A percentile compares a stretch with the other conserved stretches of the same genome.
phyloP scores from a whole-genome alignment of 2,888 invertebrate species.

The Xestia xanthographa region DNA sequence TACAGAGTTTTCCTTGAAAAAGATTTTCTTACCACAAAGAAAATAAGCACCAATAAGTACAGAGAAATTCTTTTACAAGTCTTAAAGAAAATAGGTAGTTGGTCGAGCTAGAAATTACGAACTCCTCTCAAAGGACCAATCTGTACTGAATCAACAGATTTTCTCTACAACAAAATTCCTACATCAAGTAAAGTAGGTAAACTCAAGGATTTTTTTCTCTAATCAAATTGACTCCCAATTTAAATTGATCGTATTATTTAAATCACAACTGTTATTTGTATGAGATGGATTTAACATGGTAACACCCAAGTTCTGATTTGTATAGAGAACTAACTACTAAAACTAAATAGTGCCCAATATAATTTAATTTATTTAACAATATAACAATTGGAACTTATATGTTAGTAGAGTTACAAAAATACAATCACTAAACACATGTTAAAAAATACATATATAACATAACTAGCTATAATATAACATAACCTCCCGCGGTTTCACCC shows the following conservation, averaged over 20 bases:
- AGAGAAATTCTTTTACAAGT: slow-evolving; percentile 8
- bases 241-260: not conserved
- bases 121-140: slow-evolving; percentile 34
- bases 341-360: too few species aligned
- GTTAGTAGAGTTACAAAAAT: too few species aligned
- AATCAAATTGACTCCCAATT: not conserved
- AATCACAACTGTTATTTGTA: not conserved
- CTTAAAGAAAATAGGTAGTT: slow-evolving; percentile 25
- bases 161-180: not conserved
- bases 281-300: too few species aligned
- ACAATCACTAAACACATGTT: too few species aligned
- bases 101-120: slow-evolving; percentile 14
- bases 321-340: too few species aligned
- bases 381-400: too few species aligned
- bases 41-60: slow-evolving; percentile 7
- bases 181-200: not conserved
- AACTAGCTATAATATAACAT: too few species aligned
- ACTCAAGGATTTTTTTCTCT: not conserved
- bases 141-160: slow-evolving; percentile 19
- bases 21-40: not conserved
- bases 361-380: too few species aligned
- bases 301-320: too few species aligned
- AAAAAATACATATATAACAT: too few species aligned
- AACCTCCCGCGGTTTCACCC: too few species aligned
- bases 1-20: not conserved